phyloP scores from a whole-genome alignment of 2,888 invertebrate genomes.

The Strigamia transsilvanica region DNA sequence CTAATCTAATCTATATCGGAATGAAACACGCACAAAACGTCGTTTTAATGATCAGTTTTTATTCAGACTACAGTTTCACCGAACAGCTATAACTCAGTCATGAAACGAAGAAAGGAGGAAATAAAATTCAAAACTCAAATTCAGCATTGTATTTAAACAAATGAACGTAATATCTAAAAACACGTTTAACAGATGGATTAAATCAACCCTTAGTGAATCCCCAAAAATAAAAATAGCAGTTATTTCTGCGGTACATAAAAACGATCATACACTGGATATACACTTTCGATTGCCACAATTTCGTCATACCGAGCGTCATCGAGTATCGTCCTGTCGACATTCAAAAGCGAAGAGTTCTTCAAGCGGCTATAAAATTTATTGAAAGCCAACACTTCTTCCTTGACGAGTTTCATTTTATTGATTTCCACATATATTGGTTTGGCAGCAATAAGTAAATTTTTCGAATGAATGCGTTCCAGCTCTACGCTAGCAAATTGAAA shows the following conservation, averaged over 20 bases:
- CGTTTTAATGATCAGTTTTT: too few species aligned
- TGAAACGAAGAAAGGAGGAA: too few species aligned
- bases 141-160: too few species aligned
- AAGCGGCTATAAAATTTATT: slow-evolving; percentile 4
- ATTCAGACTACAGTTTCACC: too few species aligned
- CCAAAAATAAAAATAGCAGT: too few species aligned
- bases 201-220: too few species aligned
- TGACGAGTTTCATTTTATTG: not conserved
- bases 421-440: not conserved
- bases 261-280: not conserved
- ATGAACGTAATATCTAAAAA: too few species aligned
- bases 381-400: slow-evolving; percentile 11
- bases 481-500: not conserved
- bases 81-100: too few species aligned
- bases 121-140: too few species aligned
- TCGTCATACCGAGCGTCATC: not conserved
- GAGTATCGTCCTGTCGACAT: not conserved
- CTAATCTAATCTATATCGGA: too few species aligned
- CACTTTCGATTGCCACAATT: not conserved
- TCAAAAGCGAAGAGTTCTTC: not conserved
- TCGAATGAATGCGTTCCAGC: not conserved
- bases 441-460: not conserved
- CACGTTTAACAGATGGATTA: too few species aligned
- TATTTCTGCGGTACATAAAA: not conserved
- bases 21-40: too few species aligned